Conservation (phyloP, 2,113 vertebrate species). For the Antennarius striatus region DNA sequence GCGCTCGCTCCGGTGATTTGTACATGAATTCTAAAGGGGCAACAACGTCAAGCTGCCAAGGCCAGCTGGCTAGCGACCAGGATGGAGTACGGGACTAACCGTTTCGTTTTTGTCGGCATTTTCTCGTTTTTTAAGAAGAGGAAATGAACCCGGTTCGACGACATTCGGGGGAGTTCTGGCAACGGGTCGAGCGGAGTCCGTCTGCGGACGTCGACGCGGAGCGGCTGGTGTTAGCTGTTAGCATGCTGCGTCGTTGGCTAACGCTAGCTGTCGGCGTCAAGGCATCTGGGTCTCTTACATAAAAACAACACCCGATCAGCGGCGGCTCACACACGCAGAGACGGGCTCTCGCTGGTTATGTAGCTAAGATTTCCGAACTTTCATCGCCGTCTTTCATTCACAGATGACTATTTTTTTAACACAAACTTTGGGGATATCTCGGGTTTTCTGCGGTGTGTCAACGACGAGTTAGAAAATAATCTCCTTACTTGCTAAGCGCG, state of each 20-base stretch:
- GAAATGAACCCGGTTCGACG: not conserved
- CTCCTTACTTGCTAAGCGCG: slow-evolving; percentile 45
- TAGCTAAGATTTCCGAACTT: not conserved
- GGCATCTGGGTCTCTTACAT: slow-evolving; percentile 33
- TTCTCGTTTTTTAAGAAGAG: not conserved
- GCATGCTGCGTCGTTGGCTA: slow-evolving; percentile 30
- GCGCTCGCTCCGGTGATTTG: slow-evolving; percentile 21
- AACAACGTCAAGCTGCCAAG: slow-evolving; percentile 34
- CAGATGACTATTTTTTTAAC: not conserved
- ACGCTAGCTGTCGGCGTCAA: slow-evolving; percentile 25
- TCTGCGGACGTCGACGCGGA: not conserved
- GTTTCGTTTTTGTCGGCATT: not conserved
- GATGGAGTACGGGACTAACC: not conserved
- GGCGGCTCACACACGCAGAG: not conserved
- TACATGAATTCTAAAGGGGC: slow-evolving; percentile 22
- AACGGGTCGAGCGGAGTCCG: not conserved
- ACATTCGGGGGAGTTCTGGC: not conserved
- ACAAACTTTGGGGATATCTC: not conserved
- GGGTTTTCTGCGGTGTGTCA: not conserved
- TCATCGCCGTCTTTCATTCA: rapidly evolving
- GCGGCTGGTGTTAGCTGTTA: not conserved
- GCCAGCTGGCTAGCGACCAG: slow-evolving; percentile 46
- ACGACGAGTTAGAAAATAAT: slow-evolving; percentile 27
- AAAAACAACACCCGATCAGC: slow-evolving; percentile 39
- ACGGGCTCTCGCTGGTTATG: not conserved